Evolutionary conservation across 2,797 vertebrate species (phyloP), one percentile per base, ranked within the genome.

Genomic region (Hephaestus fuliginosus): DNA sequence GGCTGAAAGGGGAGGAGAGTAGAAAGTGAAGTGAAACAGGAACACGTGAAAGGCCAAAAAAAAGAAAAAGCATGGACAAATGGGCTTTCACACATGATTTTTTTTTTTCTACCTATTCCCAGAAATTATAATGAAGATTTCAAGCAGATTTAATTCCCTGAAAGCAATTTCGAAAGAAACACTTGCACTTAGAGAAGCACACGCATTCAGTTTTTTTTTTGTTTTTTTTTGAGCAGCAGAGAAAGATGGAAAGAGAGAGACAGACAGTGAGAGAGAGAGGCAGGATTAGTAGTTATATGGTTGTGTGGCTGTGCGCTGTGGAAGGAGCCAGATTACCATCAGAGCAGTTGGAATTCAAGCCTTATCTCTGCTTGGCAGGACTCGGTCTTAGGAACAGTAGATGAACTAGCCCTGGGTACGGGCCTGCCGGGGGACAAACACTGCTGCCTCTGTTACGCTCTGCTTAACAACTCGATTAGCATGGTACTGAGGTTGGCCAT

Each of bases 311-410:
- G 63, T 67, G 86, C 71, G 83, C 82, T 71, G 61, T 86, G 74
- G 74, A 89, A 87, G 88, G 67, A 86, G 86, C 72, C 90, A 86
- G 92, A 95, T 94, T 94, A 93, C 18, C 90, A 94, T 95, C 93
- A 87, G 85, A 86, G 89, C 89, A 81, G 91, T 91, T 89, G 88
- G 90, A 94, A 92, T 93, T 91, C 86, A 86, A 83, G 79, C 87
- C 93, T 95, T 95, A 95, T 95, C 94, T 93, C 80, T 72, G 80
- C 81, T 87, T 76, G 82, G 83, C 94, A 95, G 92, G 87, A 52
- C 85, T 82, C 70, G 49, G 62, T 91, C 78, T 80, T 60, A 81
- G 78, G 74, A 88, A 81, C 87, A 76, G 83, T 70, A 80, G 88
- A 91, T 79, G 85, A 84, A 87, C 78, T 71, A 80, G 86, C 80